Base-by-base conservation (phyloP, 2,888 invertebrate species). In the Encarsia formosa region DNA sequence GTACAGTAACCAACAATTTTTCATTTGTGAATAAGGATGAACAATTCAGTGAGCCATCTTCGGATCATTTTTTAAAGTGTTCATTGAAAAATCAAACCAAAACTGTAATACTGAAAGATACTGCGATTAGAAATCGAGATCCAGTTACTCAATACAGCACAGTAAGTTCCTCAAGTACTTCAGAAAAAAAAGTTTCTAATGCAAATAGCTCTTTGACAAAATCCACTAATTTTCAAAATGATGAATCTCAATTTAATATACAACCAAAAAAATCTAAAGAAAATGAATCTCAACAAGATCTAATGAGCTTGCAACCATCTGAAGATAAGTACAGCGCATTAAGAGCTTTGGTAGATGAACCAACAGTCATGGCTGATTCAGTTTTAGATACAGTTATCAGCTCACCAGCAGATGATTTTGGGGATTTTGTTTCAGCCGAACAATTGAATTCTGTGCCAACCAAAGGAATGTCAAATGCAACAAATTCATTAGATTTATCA, bases 261-360 rank as follows among this genome's bases (percentile, higher is more conserved):
- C n/a, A 39, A 31, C 22, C 55, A 24, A 57, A 60, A 48, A 49
- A 49, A 11, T 48, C 41, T 19, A 61, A 60, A 52, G 43, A 42
- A 51, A 45, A 52, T 44, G 24, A 9, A 37, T 61, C 58, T 37
- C 61, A 62, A 16, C 63, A 63, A 52, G 73, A 73, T 58, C 62
- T 75, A 46, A 73, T 73, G 73, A 71, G 60, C 56, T 59, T 71
- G 31, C 72, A 70, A 49, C 62, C 66, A 39, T 57, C 64, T 4
- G 75, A 76, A 58, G 77, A 77, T 56, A 75, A 74, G 54, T 77
- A 77, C 55, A 76, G 77, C 59, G 77, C 77, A 31, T 64, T 78
- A 42, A 69, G 78, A 61, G 68, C 68, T 58, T 62, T 78, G 52
- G 67, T 68, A 31, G 65, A 71, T 49, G 70, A 68, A 52, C 4